These are phyloP conservation scores for Otocyon megalotis DNA, from an alignment of 2,113 vertebrate species.

Conservation along the genomic window DNA sequence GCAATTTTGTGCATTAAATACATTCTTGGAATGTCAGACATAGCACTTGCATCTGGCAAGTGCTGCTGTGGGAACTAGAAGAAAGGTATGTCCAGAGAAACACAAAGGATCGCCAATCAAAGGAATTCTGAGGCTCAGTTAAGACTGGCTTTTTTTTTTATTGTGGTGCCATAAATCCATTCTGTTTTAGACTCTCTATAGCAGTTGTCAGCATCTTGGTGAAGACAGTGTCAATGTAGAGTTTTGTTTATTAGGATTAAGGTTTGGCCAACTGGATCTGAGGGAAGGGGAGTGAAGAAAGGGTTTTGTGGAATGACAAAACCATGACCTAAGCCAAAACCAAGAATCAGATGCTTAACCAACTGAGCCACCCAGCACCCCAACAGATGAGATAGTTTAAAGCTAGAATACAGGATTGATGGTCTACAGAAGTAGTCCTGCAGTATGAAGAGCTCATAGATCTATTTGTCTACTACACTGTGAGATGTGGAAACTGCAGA, in stretches of 20 bases:
- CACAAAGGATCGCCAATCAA: not conserved
- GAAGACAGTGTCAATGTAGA: not conserved
- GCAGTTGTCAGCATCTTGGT: not conserved
- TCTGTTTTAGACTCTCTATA: not conserved
- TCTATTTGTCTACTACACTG: not conserved
- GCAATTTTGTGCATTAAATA: not conserved
- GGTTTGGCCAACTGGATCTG: not conserved
- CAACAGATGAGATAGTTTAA: not conserved
- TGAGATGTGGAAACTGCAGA: not conserved
- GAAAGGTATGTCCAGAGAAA: not conserved
- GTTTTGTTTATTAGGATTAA: not conserved
- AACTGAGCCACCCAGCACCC: not conserved
- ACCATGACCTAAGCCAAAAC: not conserved
- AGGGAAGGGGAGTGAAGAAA: not conserved
- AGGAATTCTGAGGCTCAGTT: not conserved
- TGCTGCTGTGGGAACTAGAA: not conserved
- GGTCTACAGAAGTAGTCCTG: not conserved
- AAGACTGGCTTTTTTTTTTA: not conserved
- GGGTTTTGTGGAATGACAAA: not conserved
- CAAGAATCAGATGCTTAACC: not conserved
- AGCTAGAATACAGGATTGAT: not conserved
- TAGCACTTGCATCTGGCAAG: not conserved
- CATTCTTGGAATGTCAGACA: not conserved
- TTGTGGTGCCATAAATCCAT: not conserved
- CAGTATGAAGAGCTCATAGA: not conserved